Conservation (phyloP, 2,797 vertebrate genomes). For the Lacerta viridis region DNA sequence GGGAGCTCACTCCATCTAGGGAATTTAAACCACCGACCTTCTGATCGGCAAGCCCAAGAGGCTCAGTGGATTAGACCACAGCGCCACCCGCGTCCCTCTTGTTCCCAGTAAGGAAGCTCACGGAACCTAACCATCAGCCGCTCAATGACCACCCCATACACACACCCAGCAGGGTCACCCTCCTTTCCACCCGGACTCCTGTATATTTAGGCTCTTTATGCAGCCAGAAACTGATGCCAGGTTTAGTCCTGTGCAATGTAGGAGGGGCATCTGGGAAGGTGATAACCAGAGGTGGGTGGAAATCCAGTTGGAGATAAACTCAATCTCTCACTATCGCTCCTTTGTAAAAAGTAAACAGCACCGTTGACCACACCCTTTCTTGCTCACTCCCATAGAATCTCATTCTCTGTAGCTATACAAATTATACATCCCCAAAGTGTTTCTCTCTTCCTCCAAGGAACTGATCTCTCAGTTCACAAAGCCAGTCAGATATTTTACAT, state of each 20-base stretch:
- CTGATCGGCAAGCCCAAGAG: no score
- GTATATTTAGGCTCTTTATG: neutral
- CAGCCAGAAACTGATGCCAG: neutral
- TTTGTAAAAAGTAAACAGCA: neutral
- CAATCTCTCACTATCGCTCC: neutral
- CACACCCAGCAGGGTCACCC: no score
- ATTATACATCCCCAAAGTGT: slow-evolving; percentile 32
- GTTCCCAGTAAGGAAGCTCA: no score
- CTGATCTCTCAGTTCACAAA: slow-evolving; percentile 44
- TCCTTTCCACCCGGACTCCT: neutral
- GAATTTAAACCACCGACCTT: no score
- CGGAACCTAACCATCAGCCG: no score
- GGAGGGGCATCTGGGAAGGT: neutral
- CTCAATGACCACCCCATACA: no score
- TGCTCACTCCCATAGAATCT: neutral
- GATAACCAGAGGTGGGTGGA: neutral
- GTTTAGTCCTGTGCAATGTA: neutral
- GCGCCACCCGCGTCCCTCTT: no score
- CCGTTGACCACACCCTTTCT: neutral
- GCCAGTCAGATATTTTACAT: slow-evolving; percentile 56
- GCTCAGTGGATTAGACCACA: no score
- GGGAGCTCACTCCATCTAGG: no score
- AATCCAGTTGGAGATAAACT: neutral
- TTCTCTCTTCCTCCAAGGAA: slow-evolving; percentile 43
- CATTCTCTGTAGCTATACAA: neutral